These are phyloP conservation scores for Drosophila infuscata DNA, from an alignment of 2,888 invertebrate genomes.

Conservation along the genomic window DNA sequence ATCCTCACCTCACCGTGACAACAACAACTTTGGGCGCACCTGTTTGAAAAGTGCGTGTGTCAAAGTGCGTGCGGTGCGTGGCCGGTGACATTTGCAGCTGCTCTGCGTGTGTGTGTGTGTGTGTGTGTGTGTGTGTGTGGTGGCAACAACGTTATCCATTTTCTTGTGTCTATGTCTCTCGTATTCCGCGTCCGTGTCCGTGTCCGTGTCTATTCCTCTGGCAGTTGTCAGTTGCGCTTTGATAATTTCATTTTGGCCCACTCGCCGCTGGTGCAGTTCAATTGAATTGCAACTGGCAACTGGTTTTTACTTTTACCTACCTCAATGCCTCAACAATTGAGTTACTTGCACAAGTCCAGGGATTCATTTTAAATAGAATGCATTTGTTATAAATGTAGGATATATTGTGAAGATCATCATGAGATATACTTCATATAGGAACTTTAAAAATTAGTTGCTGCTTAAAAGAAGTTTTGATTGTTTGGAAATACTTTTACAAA, in stretches of 20 bases:
- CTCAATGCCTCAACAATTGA: slow-evolving; percentile 28
- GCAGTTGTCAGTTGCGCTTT: slow-evolving; percentile 75
- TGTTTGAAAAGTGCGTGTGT: slow-evolving; percentile 77
- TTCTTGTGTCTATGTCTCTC: slow-evolving; percentile 9
- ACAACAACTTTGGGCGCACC: slow-evolving; percentile 48
- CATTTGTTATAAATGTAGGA: background rate
- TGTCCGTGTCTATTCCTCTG: slow-evolving; percentile 66
- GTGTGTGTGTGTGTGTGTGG: slow-evolving; percentile 35
- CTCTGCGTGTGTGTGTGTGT: slow-evolving; percentile 10
- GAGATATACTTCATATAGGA: background rate
- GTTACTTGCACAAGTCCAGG: slow-evolving; percentile 12
- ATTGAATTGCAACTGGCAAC: slow-evolving; percentile 44
- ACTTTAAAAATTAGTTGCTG: background rate
- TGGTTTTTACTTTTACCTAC: slow-evolving; percentile 22
- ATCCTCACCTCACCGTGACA: background rate
- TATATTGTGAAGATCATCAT: background rate
- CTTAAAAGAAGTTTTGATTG: no score
- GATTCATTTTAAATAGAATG: background rate
- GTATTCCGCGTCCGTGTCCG: slow-evolving; percentile 57
- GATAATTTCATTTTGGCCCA: slow-evolving; percentile 76
- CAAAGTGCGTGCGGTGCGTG: slow-evolving; percentile 79
- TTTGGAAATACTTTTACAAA: background rate
- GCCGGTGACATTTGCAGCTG: slow-evolving; percentile 63
- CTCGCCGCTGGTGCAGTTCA: slow-evolving; percentile 49
- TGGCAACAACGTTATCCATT: slow-evolving; percentile 50